Conservation (phyloP, 1,140 invertebrate genomes). For the Calosoma granatense region DNA sequence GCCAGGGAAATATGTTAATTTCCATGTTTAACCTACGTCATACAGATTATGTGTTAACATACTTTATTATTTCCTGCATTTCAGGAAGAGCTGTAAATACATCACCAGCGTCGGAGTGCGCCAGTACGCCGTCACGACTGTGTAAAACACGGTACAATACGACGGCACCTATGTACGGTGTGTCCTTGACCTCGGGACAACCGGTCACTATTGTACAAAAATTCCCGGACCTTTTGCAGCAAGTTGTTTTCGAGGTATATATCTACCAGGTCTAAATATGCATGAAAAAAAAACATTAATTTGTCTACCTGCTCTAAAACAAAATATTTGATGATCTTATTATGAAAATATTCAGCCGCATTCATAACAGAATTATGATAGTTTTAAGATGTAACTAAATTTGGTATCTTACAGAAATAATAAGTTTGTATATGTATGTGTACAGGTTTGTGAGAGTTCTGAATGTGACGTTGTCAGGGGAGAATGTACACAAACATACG, state of each 20-base stretch:
- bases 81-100: slow-evolving; percentile 27
- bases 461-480: slow-evolving; percentile 82
- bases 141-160: slow-evolving; percentile 85
- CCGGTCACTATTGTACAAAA: slow-evolving; percentile 90
- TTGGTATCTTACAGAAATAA: neutral
- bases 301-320: neutral
- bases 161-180: slow-evolving; percentile 86
- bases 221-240: slow-evolving; percentile 86
- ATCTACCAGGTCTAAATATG: slow-evolving; percentile 43
- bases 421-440: neutral
- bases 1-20: neutral
- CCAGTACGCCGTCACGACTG: slow-evolving; percentile 58
- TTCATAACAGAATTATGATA: neutral
- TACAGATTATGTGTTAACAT: neutral
- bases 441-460: slow-evolving; percentile 39
- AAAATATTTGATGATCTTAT: neutral
- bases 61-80: no score
- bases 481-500: slow-evolving; percentile 83
- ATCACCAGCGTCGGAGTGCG: slow-evolving; percentile 33
- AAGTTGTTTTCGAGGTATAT: slow-evolving; percentile 79
- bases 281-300: neutral
- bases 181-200: slow-evolving; percentile 81
- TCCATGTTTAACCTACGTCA: neutral
- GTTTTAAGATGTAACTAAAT: neutral
- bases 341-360: neutral